Evolutionary conservation across 2,113 vertebrate genomes (phyloP).

Genomic region (Aegotheles bennettii): DNA sequence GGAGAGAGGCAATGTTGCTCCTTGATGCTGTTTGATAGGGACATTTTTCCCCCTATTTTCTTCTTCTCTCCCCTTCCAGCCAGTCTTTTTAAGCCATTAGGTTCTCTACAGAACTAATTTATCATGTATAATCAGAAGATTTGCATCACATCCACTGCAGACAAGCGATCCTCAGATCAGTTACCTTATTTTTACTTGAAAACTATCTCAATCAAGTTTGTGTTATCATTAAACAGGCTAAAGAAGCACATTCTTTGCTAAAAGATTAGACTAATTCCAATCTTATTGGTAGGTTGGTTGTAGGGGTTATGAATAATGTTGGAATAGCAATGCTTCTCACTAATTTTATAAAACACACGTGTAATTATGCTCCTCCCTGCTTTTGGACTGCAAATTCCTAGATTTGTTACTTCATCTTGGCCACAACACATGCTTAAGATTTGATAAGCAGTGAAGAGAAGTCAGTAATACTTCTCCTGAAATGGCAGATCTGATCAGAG

Average conservation of each 20-base stretch:
- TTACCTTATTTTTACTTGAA: background rate
- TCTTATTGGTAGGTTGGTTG: background rate
- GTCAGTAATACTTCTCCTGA: background rate
- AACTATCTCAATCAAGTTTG: background rate
- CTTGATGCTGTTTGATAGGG: background rate
- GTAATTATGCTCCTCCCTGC: background rate
- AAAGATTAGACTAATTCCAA: background rate
- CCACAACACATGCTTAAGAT: background rate
- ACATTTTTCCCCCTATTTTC: accelerated
- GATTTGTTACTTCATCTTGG: background rate
- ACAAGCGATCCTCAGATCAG: background rate
- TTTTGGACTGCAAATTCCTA: background rate
- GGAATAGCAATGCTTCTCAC: background rate
- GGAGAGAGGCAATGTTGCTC: background rate
- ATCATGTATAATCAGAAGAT: background rate
- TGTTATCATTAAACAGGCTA: background rate
- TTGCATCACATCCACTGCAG: background rate
- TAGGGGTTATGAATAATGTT: background rate
- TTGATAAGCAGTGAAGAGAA: background rate
- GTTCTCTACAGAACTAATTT: background rate
- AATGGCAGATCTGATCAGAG: background rate
- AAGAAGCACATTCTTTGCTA: background rate
- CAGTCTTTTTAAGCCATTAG: background rate
- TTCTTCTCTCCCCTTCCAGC: background rate
- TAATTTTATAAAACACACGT: background rate